Evolutionary conservation across 2,888 invertebrate species (phyloP).

Genomic region (Smittia sp.): DNA sequence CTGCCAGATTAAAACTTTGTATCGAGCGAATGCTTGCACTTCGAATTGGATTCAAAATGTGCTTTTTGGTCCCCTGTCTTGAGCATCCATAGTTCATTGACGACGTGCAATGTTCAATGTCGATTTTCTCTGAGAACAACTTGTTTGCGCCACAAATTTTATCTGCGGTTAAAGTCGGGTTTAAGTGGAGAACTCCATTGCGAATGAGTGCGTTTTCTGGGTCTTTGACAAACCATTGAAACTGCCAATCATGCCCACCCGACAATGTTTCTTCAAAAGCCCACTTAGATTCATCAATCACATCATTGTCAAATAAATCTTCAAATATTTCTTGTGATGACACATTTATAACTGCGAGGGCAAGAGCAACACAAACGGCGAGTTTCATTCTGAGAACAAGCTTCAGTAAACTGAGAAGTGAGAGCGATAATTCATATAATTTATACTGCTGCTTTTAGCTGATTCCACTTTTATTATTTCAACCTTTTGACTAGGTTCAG

Average conservation of each 20-base stretch:
- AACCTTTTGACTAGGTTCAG: no score
- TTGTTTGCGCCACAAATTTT: constrained; percentile 54
- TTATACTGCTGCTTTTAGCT: no score
- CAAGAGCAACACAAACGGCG: no score
- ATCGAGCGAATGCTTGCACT: constrained; percentile 65
- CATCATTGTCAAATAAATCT: no score
- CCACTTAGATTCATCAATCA: constrained; percentile 51
- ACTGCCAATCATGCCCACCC: constrained; percentile 72
- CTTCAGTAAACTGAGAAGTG: no score
- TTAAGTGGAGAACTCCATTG: constrained; percentile 56
- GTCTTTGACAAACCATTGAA: constrained; percentile 66
- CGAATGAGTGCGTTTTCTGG: constrained; percentile 63
- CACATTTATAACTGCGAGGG: no score
- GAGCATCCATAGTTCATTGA: constrained; percentile 60
- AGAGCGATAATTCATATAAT: no score
- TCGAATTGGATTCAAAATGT: constrained; percentile 64
- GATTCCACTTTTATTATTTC: no score
- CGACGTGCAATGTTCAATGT: constrained; percentile 59
- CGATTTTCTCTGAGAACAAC: constrained; percentile 45
- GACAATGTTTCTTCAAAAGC: constrained; percentile 63
- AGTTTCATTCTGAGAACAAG: no score
- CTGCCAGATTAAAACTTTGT: constrained; percentile 64
- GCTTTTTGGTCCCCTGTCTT: constrained; percentile 55
- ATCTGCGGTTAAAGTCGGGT: constrained; percentile 61
- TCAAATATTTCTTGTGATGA: no score